These are phyloP conservation scores for Caenorhabditis angaria DNA, from an alignment of 2,888 invertebrate species.

Conservation along the genomic window DNA sequence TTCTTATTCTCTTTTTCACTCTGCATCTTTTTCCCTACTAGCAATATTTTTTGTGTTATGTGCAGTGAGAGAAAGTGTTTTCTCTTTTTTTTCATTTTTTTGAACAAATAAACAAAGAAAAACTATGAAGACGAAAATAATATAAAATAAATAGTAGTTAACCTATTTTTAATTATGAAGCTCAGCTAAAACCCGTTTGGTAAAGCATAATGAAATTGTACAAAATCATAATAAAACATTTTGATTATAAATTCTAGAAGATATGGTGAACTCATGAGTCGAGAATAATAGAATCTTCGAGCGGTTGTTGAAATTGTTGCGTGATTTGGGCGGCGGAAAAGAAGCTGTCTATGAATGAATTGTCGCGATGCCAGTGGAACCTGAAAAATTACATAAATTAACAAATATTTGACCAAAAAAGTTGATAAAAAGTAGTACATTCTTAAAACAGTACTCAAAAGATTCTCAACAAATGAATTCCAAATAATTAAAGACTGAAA, in stretches of 20 bases:
- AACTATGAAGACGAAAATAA: not conserved
- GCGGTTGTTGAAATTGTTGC: slow-evolving; percentile 20
- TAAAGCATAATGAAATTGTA: slow-evolving; percentile 51
- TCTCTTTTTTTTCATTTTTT: not conserved
- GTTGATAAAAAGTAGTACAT: not conserved
- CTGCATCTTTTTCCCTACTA: not conserved
- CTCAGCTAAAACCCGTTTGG: slow-evolving; percentile 51
- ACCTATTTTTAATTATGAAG: slow-evolving; percentile 1
- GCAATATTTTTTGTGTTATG: too few species aligned
- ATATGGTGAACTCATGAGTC: slow-evolving; percentile 54
- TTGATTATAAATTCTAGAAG: slow-evolving; percentile 63
- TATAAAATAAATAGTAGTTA: not conserved
- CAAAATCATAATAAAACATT: slow-evolving; percentile 66
- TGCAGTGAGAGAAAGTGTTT: not conserved
- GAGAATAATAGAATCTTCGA: slow-evolving; percentile 20
- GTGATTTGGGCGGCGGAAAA: slow-evolving; percentile 15
- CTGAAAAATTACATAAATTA: slow-evolving; percentile 10
- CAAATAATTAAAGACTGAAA: too few species aligned
- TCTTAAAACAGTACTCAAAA: too few species aligned
- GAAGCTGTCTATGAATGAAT: slow-evolving; percentile 18
- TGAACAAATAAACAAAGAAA: not conserved
- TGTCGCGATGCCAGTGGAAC: slow-evolving; percentile 19
- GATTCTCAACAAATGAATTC: too few species aligned
- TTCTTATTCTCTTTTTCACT: not conserved
- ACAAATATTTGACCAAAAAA: not conserved